Percentiles rank a stretch among this genome's conserved stretches.
Conservation (phyloP, 1,140 invertebrate genomes). For the Trachelipus rathkii region DNA sequence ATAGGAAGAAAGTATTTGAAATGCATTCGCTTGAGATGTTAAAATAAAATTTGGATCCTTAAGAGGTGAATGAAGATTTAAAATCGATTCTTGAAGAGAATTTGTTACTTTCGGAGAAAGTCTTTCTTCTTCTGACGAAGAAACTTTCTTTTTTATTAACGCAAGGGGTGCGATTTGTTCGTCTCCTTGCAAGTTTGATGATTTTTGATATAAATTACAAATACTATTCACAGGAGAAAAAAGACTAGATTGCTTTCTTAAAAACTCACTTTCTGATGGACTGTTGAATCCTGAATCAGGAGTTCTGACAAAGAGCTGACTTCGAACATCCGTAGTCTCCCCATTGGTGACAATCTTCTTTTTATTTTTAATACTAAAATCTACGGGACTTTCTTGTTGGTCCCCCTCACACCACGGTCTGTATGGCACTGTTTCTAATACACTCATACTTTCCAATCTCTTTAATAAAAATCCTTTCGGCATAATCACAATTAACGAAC, state of each 20-base stretch:
- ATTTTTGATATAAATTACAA: background rate
- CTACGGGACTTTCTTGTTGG: constrained; percentile 23
- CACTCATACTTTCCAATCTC: constrained; percentile 41
- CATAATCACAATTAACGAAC: constrained; percentile 38
- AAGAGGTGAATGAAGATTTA: background rate
- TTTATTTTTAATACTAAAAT: constrained; percentile 17
- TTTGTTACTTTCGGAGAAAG: background rate
- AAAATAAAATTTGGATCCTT: background rate
- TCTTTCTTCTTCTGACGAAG: background rate
- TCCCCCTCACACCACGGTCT: constrained; percentile 30
- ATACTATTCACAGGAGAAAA: background rate
- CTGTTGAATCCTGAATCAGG: constrained; percentile 45
- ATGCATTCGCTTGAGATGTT: background rate
- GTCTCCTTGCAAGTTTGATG: background rate
- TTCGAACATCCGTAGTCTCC: background rate
- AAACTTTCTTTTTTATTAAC: constrained; percentile 23
- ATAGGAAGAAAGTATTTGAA: background rate
- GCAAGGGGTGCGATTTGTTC: constrained; percentile 28
- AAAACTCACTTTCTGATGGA: constrained; percentile 42
- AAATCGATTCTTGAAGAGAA: background rate
- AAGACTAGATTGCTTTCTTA: constrained; percentile 22
- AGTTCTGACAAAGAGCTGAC: constrained; percentile 34
- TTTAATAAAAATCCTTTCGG: constrained; percentile 43
- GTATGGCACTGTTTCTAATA: constrained; percentile 36
- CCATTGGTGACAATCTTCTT: background rate